These are phyloP conservation scores for Callocephalon fimbriatum DNA, from an alignment of 2,113 vertebrate genomes.

Conservation along the genomic window DNA sequence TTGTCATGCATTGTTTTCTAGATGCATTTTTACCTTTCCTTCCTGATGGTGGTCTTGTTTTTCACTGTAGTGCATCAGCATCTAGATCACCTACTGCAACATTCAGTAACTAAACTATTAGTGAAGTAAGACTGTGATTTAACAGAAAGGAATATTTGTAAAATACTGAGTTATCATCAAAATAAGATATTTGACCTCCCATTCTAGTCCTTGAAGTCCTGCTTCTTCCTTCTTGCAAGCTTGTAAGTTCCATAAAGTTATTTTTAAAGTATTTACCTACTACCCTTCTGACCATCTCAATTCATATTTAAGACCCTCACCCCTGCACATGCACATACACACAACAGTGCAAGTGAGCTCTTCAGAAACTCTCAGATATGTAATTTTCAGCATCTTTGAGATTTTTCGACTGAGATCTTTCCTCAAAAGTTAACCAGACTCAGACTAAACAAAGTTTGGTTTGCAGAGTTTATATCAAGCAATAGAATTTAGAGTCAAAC, in stretches of 20 bases:
- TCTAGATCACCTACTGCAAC: neutral
- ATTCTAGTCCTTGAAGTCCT: neutral
- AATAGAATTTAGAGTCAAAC: neutral
- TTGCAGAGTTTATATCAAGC: neutral
- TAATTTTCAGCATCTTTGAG: neutral
- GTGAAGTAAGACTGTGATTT: neutral
- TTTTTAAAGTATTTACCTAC: neutral
- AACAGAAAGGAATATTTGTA: neutral
- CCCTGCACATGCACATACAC: fast-evolving
- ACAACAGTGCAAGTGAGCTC: neutral
- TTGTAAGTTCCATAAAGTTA: neutral
- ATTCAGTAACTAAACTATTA: neutral
- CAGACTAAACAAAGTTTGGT: neutral
- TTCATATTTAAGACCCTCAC: neutral
- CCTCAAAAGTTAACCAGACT: neutral
- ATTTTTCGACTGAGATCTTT: neutral
- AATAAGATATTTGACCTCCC: neutral
- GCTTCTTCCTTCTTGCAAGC: neutral
- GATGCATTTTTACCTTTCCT: neutral
- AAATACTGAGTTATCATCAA: neutral
- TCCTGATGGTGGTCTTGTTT: neutral
- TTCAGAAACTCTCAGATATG: neutral
- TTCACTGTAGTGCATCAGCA: neutral
- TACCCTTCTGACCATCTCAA: neutral
- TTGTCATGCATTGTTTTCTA: neutral